Percentiles rank a stretch among this genome's conserved stretches.
phyloP scores from a whole-genome alignment of 2,797 vertebrate genomes.

The Choloepus didactylus region DNA sequence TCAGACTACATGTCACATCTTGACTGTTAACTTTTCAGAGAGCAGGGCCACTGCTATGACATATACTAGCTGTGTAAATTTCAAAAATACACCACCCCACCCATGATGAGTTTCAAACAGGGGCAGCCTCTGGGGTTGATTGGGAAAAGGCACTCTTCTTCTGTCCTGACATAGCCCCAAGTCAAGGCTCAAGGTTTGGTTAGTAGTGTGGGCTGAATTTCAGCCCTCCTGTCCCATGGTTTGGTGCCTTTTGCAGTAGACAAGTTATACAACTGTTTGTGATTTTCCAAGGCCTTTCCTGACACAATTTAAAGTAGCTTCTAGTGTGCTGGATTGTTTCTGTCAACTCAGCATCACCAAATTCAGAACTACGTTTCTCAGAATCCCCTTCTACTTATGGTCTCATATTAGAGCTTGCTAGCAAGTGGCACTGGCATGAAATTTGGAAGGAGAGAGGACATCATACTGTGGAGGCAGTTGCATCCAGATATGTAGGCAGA shows the following conservation, averaged over 20 bases:
- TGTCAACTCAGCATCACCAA: background rate
- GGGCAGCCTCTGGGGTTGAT: background rate
- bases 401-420: background rate
- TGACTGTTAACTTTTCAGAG: background rate
- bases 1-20: conserved; percentile 6
- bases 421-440: background rate
- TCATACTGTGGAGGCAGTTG: background rate
- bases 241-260: background rate
- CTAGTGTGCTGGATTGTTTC: background rate
- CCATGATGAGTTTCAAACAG: background rate
- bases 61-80: background rate
- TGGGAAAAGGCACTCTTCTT: background rate
- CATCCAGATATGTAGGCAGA: background rate
- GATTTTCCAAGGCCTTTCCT: background rate
- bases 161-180: background rate
- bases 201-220: background rate
- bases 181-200: background rate
- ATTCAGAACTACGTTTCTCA: background rate
- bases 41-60: background rate
- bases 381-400: background rate
- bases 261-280: background rate
- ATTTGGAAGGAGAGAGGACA: background rate
- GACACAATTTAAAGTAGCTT: background rate
- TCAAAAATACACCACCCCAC: background rate
- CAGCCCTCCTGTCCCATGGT: background rate